Evolutionary conservation across 92 coral and sea anemone genomes (phyloP).

Genomic region (Hydrozoanthus gracilis): DNA sequence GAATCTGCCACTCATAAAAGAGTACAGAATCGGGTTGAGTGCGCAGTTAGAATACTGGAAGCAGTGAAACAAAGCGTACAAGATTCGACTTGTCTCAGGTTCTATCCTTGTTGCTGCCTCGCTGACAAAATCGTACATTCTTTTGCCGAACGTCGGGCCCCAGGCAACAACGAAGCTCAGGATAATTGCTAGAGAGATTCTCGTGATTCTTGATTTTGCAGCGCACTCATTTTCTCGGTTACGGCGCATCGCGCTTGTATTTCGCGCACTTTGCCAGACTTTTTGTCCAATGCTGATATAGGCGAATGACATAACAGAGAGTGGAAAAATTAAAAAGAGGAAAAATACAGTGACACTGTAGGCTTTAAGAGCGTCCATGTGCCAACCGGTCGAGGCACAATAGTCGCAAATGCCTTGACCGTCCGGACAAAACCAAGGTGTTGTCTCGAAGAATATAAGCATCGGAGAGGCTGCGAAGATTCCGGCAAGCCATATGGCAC

Average conservation of each 20-base stretch:
- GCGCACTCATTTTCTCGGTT: constrained; percentile 39
- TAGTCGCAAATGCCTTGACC: constrained; percentile 8
- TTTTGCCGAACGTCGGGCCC: constrained; percentile 65
- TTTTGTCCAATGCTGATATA: constrained; percentile 75
- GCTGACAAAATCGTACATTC: constrained; percentile 27
- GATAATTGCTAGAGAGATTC: constrained; percentile 72
- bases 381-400: constrained; percentile 65
- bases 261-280: constrained; percentile 73
- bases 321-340: constrained; percentile 70
- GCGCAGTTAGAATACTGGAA: constrained; percentile 84
- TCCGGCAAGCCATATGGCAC: constrained; percentile 68
- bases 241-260: constrained; percentile 70
- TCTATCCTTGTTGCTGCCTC: background rate
- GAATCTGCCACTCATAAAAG: constrained; percentile 86
- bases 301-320: constrained; percentile 65
- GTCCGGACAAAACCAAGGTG: background rate
- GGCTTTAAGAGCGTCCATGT: constrained; percentile 17
- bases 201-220: constrained; percentile 79
- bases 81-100: constrained; percentile 24
- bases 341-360: constrained; percentile 56
- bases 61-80: constrained; percentile 58
- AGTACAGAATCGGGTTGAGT: constrained; percentile 76
- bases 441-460: constrained; percentile 51
- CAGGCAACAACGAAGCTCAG: constrained; percentile 82
- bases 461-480: constrained; percentile 62